Percentiles rank a stretch among this genome's conserved stretches.
Conservation (phyloP, 2,797 vertebrate genomes). For the Echeneis naucrates region DNA sequence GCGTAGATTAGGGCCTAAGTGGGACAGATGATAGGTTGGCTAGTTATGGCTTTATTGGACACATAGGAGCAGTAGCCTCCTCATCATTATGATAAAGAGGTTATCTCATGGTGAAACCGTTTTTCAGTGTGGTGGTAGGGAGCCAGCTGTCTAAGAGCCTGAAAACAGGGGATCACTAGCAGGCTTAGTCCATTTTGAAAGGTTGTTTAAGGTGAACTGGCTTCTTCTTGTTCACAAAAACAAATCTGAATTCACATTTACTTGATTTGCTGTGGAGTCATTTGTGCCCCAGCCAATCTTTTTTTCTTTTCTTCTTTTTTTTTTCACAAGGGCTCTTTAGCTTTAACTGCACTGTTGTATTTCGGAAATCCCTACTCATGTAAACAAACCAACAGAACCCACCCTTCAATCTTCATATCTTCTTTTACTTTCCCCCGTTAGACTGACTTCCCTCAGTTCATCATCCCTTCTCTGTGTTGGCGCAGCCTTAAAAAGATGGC, state of each 20-base stretch:
- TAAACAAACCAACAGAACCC: conserved; percentile 33
- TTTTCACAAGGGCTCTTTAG: conserved; percentile 1
- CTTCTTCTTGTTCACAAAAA: conserved; percentile 17
- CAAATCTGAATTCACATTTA: conserved; percentile 27
- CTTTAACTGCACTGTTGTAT: not conserved
- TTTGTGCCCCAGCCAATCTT: conserved; percentile 13
- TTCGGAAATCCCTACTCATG: conserved; percentile 29
- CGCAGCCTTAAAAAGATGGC: conserved; percentile 46
- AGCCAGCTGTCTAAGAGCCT: conserved; percentile 26
- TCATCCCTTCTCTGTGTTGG: conserved; percentile 22
- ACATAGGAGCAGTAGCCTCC: conserved; percentile 70
- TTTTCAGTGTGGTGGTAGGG: conserved; percentile 34
- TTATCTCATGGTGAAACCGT: conserved; percentile 69
- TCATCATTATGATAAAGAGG: conserved; percentile 72
- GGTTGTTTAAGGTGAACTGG: conserved; percentile 37
- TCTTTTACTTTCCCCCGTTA: conserved; percentile 23
- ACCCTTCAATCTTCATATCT: conserved; percentile 26
- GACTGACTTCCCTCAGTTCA: conserved; percentile 33
- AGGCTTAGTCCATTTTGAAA: conserved; percentile 26
- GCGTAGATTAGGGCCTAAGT: conserved; percentile 63
- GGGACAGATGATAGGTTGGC: conserved; percentile 57
- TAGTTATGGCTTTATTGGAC: conserved; percentile 72
- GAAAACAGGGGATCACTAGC: conserved; percentile 47
- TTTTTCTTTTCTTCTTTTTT: conserved; percentile 17
- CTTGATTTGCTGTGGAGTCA: conserved; percentile 15